Conservation (phyloP, 2,888 invertebrate genomes). For the Athalia rosae region DNA sequence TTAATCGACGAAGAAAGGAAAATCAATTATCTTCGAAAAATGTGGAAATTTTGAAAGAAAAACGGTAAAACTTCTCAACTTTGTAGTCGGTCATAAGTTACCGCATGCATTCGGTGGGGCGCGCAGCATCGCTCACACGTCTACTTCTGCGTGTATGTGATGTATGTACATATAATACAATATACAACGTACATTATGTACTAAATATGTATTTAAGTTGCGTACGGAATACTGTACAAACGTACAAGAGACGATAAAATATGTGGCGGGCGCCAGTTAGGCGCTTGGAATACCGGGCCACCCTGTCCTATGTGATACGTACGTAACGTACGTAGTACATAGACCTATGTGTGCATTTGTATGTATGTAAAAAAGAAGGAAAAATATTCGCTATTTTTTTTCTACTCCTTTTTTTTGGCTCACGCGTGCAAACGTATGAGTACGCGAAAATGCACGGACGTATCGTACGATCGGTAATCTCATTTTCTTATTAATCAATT, state of each 20-base stretch:
- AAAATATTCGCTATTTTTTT: neutral
- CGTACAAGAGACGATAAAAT: constrained; percentile 59
- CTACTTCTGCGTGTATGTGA: neutral
- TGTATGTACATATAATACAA: neutral
- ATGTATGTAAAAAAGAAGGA: neutral
- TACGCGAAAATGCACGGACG: too few relatives aligned
- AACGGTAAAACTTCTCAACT: too few relatives aligned
- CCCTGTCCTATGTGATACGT: constrained; percentile 3
- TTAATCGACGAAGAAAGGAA: too few relatives aligned
- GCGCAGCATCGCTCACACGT: too few relatives aligned
- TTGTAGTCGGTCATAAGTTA: too few relatives aligned
- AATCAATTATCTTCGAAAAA: too few relatives aligned
- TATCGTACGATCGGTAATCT: too few relatives aligned
- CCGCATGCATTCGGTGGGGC: too few relatives aligned
- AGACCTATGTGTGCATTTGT: neutral
- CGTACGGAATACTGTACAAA: constrained; percentile 8
- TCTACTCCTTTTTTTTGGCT: too few relatives aligned
- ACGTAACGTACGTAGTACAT: constrained; percentile 23
- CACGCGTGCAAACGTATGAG: too few relatives aligned
- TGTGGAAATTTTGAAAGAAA: too few relatives aligned
- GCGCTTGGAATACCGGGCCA: constrained; percentile 54
- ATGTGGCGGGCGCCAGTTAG: constrained; percentile 63
- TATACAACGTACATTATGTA: neutral
- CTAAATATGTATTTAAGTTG: neutral
- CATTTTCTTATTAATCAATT: too few relatives aligned